These are phyloP conservation scores for Adelognathus sp. DNA, from an alignment of 2,888 invertebrate species.

Conservation along the genomic window DNA sequence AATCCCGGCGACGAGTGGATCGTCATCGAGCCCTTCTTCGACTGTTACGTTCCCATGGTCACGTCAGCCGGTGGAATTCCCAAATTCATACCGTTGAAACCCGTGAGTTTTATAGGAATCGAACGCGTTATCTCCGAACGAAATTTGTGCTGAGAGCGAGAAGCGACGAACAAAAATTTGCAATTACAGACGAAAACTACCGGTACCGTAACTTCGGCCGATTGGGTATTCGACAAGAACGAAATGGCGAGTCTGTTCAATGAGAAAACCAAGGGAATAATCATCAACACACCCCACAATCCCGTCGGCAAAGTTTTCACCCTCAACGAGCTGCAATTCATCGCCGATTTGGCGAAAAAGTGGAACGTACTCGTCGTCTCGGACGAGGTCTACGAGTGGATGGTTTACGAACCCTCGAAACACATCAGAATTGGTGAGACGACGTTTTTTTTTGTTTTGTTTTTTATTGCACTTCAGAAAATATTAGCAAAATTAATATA, in stretches of 20 bases:
- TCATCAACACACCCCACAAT: constrained; percentile 99
- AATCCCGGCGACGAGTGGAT: constrained; percentile 95
- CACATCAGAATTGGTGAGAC: constrained; percentile 94
- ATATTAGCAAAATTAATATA: no score
- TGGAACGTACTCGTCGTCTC: constrained; percentile 95
- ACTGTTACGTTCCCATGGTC: constrained; percentile 98
- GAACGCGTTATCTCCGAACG: no score
- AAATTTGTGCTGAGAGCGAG: no score
- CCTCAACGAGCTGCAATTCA: constrained; percentile 86
- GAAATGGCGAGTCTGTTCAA: constrained; percentile 92
- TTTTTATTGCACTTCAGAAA: no score
- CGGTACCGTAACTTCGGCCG: constrained; percentile 86
- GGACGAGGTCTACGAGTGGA: constrained; percentile 99
- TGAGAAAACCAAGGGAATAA: constrained; percentile 94
- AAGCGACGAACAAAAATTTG: not conserved
- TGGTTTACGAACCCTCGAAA: constrained; percentile 91
- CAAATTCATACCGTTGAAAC: constrained; percentile 92
- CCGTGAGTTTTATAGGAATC: no score
- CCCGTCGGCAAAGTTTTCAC: constrained; percentile 96
- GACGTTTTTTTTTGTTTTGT: constrained; percentile 18
- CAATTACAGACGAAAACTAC: constrained; percentile 80
- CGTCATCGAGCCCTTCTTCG: constrained; percentile 99
- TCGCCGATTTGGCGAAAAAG: constrained; percentile 95
- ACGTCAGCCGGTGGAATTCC: constrained; percentile 93
- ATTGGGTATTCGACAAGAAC: constrained; percentile 93